Evolutionary conservation across 2,797 vertebrate species (phyloP), one percentile per base, ranked within the genome.

Genomic region (Siniperca undulata): DNA sequence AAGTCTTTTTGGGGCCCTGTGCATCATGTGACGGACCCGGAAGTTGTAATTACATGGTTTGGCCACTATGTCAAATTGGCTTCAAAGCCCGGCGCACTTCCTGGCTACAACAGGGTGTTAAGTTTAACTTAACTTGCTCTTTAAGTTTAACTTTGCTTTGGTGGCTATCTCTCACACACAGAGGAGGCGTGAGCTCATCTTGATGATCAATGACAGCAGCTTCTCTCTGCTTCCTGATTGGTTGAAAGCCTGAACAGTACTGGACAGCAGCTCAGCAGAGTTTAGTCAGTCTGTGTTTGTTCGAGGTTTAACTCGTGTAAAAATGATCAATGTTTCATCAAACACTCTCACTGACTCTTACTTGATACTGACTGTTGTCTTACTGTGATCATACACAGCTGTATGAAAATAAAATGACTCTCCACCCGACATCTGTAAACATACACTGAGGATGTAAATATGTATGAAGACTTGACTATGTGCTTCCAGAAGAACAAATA

Each of bases 331-430:
- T 11, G 42, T 38, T 46, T 71, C 60, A 46, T 38, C 50, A 36
- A 24, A 22, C 20, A 4, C 52, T 50, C 38, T 12, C 52, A 13
- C 5, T 40, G 65, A 22, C 42, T 46, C 14, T 52, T 17, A 46
- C 46, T 9, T 6, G 14, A 61, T 58, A n/a, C 36, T 0, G 16
- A n/a, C 17, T 42, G 44, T 12, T 27, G 55, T 48, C n/a, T 71
- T 3, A 48, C 4, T 34, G 70, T 2, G 38, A 59, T 70, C 50
- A 48, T 4, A 9, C 6, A 16, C 48, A 48, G 66, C 59, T 58
- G 60, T n/a, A 13, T 60, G 67, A 40, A 62, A 64, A 56, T 42
- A 53, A 59, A 42, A 72, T 27, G 8, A 67, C 27, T 61, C 27
- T 61, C 55, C 36, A 61, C 16, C 48, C 16, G 5, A 40, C 6